Base-by-base conservation (phyloP, 2,797 vertebrate genomes). In the Enteromius unitaeniatus region DNA sequence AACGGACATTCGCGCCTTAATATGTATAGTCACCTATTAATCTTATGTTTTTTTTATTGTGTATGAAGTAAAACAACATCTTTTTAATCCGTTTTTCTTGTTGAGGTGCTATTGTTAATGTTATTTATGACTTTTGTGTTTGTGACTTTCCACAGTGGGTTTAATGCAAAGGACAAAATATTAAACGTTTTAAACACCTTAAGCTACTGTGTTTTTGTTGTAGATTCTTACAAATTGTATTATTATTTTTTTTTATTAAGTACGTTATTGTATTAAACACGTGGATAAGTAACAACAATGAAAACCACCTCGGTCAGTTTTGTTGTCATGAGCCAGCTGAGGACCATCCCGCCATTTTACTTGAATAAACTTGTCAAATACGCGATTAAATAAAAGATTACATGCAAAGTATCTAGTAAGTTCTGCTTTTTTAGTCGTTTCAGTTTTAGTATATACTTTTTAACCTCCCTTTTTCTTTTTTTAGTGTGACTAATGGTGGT, bases 401-500 rank as follows among this genome's bases (percentile, higher is more conserved):
- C 4, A 45, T 6, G 14, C 2, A 10, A n/a, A 23, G 34, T 19
- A 0, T n/a, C n/a, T n/a, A n/a, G n/a, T n/a, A n/a, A n/a, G 2
- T 5, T 67, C 2, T 51, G 28, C 6, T 13, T n/a, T 15, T 21
- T 53, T 0, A 65, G 0, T 11, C 0, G 26, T 19, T 31, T 55
- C 0, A 26, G 9, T 3, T 8, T 4, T 1, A 6, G 3, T 26
- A 14, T 28, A 17, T 26, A 9, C 26, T 7, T 13, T 37, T 73
- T 65, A 55, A 70, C 26, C 65, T 13, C 0, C 1, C 49, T 60
- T 14, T 15, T 76, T 34, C 34, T 34, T 34, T 60, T 26, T 62
- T 1, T 85, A 99, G 98, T 0, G 93, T 99, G 90, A 99, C 98
- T 84, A 99, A 99, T 76, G 95, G 98, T 79, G 98, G 98, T 0